These are phyloP conservation scores for Channa maculata DNA, from an alignment of 2,113 vertebrate species.

Conservation along the genomic window DNA sequence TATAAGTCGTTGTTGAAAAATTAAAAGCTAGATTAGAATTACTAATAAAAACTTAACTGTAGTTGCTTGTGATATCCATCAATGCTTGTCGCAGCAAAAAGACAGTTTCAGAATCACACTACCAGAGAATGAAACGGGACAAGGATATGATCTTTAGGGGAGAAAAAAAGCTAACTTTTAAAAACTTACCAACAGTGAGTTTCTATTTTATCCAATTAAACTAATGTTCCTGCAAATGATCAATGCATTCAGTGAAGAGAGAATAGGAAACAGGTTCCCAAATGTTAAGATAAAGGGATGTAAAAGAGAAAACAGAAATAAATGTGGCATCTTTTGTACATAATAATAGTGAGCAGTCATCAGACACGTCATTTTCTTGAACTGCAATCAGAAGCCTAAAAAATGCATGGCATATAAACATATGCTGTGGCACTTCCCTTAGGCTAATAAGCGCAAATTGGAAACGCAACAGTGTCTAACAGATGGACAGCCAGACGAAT, in stretches of 20 bases:
- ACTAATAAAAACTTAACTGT: background rate
- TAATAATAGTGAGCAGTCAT: background rate
- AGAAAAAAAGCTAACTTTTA: too few relatives aligned
- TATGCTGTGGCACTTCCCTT: slow-evolving; percentile 48
- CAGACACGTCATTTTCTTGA: slow-evolving; percentile 9
- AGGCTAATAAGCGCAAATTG: slow-evolving; percentile 47
- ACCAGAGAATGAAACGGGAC: too few relatives aligned
- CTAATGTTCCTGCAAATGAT: background rate
- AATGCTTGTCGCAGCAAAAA: background rate
- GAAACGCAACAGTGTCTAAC: slow-evolving; percentile 27
- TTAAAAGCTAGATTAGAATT: background rate
- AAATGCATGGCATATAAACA: slow-evolving; percentile 45
- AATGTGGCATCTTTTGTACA: background rate
- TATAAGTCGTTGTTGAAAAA: background rate
- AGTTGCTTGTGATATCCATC: background rate
- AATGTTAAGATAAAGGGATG: background rate
- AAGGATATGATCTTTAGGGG: too few relatives aligned
- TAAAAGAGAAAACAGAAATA: background rate
- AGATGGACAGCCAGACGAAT: slow-evolving; percentile 58
- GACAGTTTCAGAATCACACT: background rate
- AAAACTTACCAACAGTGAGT: too few relatives aligned
- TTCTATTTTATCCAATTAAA: too few relatives aligned
- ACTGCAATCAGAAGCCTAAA: slow-evolving; percentile 30
- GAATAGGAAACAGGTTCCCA: background rate
- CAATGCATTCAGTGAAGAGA: background rate